Conservation (phyloP, 2,888 invertebrate genomes). For the Tyria jacobaeae region DNA sequence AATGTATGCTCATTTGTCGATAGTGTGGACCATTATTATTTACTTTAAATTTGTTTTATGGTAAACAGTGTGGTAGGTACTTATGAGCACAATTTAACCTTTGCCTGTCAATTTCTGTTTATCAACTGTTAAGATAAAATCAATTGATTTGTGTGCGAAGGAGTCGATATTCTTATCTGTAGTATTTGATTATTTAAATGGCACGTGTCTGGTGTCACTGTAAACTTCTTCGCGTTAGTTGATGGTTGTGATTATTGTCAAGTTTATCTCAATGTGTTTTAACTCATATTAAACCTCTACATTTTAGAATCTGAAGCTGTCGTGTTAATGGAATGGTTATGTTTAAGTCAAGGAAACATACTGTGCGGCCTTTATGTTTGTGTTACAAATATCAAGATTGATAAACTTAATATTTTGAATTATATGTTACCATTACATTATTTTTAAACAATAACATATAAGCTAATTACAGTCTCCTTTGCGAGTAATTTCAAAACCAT, state of each 20-base stretch:
- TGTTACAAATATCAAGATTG: too few species aligned
- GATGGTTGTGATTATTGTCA: not conserved
- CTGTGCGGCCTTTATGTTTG: not conserved
- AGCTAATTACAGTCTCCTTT: not conserved
- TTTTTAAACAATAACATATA: too few species aligned
- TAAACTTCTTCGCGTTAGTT: not conserved
- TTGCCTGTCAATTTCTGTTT: conserved; percentile 9
- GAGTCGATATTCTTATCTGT: conserved; percentile 7
- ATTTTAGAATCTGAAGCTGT: not conserved
- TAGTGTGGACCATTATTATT: not conserved
- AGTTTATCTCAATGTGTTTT: not conserved
- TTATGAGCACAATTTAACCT: conserved; percentile 12
- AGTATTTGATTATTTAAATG: not conserved
- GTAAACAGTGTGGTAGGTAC: conserved; percentile 2
- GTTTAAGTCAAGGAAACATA: not conserved
- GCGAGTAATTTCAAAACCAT: not conserved
- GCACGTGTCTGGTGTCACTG: not conserved
- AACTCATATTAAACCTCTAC: not conserved
- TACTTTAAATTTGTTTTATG: conserved; percentile 7
- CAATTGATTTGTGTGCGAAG: conserved; percentile 7
- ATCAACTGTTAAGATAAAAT: conserved; percentile 11
- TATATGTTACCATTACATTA: too few species aligned
- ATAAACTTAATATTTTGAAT: too few species aligned
- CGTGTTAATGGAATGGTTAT: not conserved
- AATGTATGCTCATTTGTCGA: conserved; percentile 19